Percentiles rank a stretch among this genome's conserved stretches.
Conservation (phyloP, 2,888 invertebrate species). For the Galerucella pusilla region DNA sequence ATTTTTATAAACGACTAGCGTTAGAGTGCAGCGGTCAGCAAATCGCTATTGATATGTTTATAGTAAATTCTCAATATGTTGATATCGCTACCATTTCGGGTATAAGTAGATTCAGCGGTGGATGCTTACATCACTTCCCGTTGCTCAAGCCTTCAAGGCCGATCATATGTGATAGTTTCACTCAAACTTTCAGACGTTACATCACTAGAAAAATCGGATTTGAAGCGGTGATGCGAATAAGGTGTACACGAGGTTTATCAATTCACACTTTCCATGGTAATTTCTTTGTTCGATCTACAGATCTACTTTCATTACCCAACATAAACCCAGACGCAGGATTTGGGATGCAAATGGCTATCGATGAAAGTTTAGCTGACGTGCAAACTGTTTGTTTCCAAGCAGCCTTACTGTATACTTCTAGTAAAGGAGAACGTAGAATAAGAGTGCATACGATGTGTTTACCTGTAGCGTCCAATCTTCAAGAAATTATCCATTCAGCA, state of each 20-base stretch:
- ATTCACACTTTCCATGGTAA: constrained; percentile 99
- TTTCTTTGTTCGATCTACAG: constrained; percentile 98
- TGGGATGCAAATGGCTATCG: constrained; percentile 97
- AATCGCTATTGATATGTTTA: constrained; percentile 94
- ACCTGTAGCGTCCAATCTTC: constrained; percentile 86
- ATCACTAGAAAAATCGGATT: constrained; percentile 97
- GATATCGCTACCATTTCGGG: constrained; percentile 95
- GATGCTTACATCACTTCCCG: constrained; percentile 92
- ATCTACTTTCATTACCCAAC: constrained; percentile 94
- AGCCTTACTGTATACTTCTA: constrained; percentile 95
- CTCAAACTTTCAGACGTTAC: constrained; percentile 85
- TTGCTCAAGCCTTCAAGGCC: constrained; percentile 80
- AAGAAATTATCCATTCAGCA: constrained; percentile 88
- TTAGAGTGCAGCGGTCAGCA: constrained; percentile 97
- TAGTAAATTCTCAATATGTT: constrained; percentile 91
- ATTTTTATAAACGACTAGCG: constrained; percentile 96
- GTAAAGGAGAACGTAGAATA: constrained; percentile 93
- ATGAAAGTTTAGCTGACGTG: constrained; percentile 87
- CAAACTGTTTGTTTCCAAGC: constrained; percentile 97
- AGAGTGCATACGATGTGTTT: constrained; percentile 97
- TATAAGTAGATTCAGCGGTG: constrained; percentile 91
- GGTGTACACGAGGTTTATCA: constrained; percentile 92
- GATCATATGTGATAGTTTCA: constrained; percentile 79
- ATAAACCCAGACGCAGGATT: constrained; percentile 98
- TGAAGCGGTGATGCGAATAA: constrained; percentile 97